Conservation (phyloP, 2,113 vertebrate species). For the Channa maculata region DNA sequence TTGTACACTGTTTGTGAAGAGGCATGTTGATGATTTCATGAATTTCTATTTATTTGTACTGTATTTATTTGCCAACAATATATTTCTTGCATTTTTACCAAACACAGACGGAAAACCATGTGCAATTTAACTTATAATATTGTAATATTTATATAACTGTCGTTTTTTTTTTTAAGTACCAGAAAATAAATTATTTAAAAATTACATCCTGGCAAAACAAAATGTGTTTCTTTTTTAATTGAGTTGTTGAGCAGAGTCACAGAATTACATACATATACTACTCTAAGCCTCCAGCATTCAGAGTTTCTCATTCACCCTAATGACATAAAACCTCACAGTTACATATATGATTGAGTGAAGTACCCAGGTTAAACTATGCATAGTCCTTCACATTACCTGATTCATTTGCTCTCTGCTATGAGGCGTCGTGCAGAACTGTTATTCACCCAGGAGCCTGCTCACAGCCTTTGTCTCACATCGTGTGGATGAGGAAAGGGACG, state of each 20-base stretch:
- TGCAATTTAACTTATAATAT: conserved; percentile 61
- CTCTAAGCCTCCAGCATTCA: no score
- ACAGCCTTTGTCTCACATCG: not conserved
- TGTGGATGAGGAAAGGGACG: conserved; percentile 34
- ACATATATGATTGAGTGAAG: conserved; percentile 15
- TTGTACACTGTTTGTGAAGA: conserved; percentile 41
- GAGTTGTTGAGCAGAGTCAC: not conserved
- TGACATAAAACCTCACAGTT: conserved; percentile 10
- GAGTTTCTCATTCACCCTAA: not conserved
- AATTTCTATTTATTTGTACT: conserved; percentile 68
- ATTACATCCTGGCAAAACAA: conserved; percentile 25
- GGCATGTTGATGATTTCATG: not conserved
- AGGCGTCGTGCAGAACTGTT: conserved; percentile 39
- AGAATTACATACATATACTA: not conserved
- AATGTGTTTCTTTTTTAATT: not conserved
- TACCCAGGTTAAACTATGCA: not conserved
- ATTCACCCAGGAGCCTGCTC: conserved; percentile 63
- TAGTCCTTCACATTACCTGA: conserved; percentile 19
- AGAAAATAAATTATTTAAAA: conserved; percentile 53
- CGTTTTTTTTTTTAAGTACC: conserved; percentile 55
- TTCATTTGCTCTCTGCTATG: conserved; percentile 26
- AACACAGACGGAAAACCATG: conserved; percentile 19
- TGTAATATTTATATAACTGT: conserved; percentile 58
- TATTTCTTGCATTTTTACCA: conserved; percentile 50
- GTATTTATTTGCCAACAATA: conserved; percentile 54